phyloP scores from a whole-genome alignment of 1,140 invertebrate genomes.

The Dinoponera quadriceps region DNA sequence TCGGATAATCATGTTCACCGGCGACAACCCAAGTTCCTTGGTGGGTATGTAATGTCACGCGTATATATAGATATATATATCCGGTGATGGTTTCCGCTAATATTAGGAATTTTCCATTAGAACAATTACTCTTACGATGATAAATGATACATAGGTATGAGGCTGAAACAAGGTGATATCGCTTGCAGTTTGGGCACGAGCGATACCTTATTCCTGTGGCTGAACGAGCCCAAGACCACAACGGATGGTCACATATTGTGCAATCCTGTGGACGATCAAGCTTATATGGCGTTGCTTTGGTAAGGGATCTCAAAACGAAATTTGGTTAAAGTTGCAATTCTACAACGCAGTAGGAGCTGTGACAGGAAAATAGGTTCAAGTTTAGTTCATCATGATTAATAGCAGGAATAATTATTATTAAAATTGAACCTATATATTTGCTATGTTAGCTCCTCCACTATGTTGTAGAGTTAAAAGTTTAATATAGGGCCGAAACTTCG shows the following conservation, averaged over 20 bases:
- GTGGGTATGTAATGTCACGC: constrained; percentile 86
- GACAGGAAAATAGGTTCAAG: no score
- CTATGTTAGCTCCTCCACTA: no score
- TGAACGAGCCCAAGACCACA: constrained; percentile 89
- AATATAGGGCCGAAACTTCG: no score
- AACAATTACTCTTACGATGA: constrained; percentile 19
- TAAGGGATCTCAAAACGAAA: constrained; percentile 84
- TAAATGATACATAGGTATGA: constrained; percentile 88
- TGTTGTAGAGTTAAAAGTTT: no score
- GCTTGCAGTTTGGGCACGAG: constrained; percentile 97
- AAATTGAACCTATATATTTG: no score
- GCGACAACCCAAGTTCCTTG: constrained; percentile 96
- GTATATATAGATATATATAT: constrained; percentile 3
- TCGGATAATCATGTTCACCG: constrained; percentile 95
- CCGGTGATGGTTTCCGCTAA: background rate
- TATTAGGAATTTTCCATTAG: background rate
- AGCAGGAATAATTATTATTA: no score
- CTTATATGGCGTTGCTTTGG: constrained; percentile 97
- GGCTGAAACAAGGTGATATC: constrained; percentile 92
- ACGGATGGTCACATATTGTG: constrained; percentile 94
- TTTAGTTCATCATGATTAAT: no score
- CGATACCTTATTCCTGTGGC: constrained; percentile 95
- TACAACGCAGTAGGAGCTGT: no score
- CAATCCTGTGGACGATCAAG: constrained; percentile 91
- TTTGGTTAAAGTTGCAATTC: no score